Evolutionary conservation across 2,797 vertebrate species (phyloP).

Genomic region (Poeciliopsis presidionis): DNA sequence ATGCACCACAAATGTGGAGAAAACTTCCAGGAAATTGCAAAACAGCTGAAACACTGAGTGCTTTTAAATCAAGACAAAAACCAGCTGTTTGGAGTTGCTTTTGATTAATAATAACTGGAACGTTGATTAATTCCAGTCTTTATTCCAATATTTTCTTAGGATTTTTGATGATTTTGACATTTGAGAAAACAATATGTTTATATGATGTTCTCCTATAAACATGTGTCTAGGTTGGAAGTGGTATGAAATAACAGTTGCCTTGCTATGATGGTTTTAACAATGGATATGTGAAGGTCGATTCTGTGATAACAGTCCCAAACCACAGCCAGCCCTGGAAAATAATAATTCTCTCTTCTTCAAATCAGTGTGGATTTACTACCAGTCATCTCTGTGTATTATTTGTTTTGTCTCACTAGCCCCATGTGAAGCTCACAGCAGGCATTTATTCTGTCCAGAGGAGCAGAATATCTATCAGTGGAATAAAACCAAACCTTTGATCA

Average conservation of each 20-base stretch:
- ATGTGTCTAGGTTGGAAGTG: not conserved
- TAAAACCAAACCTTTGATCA: constrained; percentile 69
- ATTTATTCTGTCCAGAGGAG: constrained; percentile 63
- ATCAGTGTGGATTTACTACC: not conserved
- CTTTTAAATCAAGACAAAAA: too few relatives aligned
- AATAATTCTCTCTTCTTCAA: not conserved
- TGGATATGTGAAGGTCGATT: not conserved
- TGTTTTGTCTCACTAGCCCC: constrained; percentile 36
- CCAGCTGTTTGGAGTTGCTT: too few relatives aligned
- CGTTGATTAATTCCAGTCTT: not conserved
- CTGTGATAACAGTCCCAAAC: not conserved
- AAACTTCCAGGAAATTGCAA: too few relatives aligned
- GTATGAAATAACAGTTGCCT: not conserved
- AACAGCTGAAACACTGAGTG: too few relatives aligned
- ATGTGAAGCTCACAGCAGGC: constrained; percentile 49
- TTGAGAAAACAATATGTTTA: too few relatives aligned
- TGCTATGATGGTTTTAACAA: not conserved
- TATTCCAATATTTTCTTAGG: not conserved
- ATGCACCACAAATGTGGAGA: too few relatives aligned
- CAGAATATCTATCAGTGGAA: constrained; percentile 63
- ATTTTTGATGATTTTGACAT: not conserved
- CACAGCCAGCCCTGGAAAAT: not conserved
- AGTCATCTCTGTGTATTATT: constrained; percentile 17
- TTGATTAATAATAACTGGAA: not conserved
- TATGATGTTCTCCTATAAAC: too few relatives aligned